A percentile compares a stretch with the other conserved stretches of the same genome.
Conservation (phyloP, 2,797 vertebrate genomes). For the Sebastolobus altivelis region DNA sequence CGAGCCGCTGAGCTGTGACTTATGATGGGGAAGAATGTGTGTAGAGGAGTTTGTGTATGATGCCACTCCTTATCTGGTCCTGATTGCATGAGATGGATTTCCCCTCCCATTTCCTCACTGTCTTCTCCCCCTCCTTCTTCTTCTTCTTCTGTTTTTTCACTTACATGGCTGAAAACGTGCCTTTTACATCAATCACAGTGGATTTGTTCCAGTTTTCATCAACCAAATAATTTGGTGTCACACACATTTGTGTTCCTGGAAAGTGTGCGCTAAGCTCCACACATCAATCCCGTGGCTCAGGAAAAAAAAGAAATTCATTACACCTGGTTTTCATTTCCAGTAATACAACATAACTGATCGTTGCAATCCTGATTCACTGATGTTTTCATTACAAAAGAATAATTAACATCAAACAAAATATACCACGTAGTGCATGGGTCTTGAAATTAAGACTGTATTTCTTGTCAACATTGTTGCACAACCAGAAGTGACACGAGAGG, state of each 20-base stretch:
- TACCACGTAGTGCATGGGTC: neutral
- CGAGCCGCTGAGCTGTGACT: slow-evolving; percentile 49
- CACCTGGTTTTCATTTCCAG: slow-evolving; percentile 14
- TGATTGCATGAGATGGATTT: slow-evolving; percentile 58
- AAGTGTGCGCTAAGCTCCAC: slow-evolving; percentile 9
- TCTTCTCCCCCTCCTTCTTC: neutral
- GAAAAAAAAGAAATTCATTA: slow-evolving; percentile 6
- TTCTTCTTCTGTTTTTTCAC: neutral
- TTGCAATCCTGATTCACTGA: neutral
- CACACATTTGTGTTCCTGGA: slow-evolving; percentile 29
- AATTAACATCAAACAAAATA: slow-evolving; percentile 4
- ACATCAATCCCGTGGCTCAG: neutral
- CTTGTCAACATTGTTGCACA: neutral
- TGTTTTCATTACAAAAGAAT: slow-evolving; percentile 12
- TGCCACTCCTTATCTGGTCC: slow-evolving; percentile 48
- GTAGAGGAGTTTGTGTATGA: slow-evolving; percentile 44
- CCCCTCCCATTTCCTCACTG: slow-evolving; percentile 21
- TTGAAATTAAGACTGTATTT: neutral
- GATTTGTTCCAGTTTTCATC: slow-evolving; percentile 56
- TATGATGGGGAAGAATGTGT: slow-evolving; percentile 44
- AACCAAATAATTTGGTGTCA: slow-evolving; percentile 39
- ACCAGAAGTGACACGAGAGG: too few species aligned
- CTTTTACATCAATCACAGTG: slow-evolving; percentile 42
- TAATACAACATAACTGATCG: neutral
- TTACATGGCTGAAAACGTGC: slow-evolving; percentile 24